Percentiles rank a stretch among this genome's conserved stretches.
Conservation (phyloP, 92 coral and sea anemone genomes). For the Plumapathes pennacea region DNA sequence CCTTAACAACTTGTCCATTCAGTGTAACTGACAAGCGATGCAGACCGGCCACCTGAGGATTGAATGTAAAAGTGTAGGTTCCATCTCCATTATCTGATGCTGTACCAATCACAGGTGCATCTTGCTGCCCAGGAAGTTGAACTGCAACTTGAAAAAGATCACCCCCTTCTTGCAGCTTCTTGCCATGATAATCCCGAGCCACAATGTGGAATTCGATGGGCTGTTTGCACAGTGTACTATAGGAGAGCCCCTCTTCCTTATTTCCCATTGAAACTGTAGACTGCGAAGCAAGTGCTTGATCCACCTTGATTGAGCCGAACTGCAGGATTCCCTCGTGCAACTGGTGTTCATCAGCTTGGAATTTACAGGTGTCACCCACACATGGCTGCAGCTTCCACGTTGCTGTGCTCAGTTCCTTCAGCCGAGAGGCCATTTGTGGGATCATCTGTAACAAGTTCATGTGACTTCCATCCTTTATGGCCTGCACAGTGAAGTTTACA, state of each 20-base stretch:
- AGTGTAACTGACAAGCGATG: constrained; percentile 29
- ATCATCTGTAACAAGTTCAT: constrained; percentile 43
- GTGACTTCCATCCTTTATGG: constrained; percentile 40
- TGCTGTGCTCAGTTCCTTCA: constrained; percentile 19
- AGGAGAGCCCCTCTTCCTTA: constrained; percentile 15
- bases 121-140: constrained; percentile 3
- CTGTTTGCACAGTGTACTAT: constrained; percentile 39
- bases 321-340: too few relatives aligned
- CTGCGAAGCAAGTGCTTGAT: too few relatives aligned
- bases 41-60: constrained; percentile 23
- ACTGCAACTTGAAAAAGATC: constrained; percentile 23
- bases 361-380: constrained; percentile 14
- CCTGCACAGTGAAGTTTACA: constrained; percentile 50
- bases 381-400: constrained; percentile 23
- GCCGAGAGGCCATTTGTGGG: constrained; percentile 33
- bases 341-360: constrained; percentile 1
- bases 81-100: constrained; percentile 12
- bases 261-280: not conserved
- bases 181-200: constrained; percentile 27
- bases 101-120: not conserved
- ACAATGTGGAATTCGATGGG: constrained; percentile 29
- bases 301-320: too few relatives aligned
- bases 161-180: constrained; percentile 18
- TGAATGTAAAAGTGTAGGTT: constrained; percentile 16
- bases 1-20: constrained; percentile 30